phyloP scores from a whole-genome alignment of 2,113 vertebrate species.

The Coreoperca whiteheadi region DNA sequence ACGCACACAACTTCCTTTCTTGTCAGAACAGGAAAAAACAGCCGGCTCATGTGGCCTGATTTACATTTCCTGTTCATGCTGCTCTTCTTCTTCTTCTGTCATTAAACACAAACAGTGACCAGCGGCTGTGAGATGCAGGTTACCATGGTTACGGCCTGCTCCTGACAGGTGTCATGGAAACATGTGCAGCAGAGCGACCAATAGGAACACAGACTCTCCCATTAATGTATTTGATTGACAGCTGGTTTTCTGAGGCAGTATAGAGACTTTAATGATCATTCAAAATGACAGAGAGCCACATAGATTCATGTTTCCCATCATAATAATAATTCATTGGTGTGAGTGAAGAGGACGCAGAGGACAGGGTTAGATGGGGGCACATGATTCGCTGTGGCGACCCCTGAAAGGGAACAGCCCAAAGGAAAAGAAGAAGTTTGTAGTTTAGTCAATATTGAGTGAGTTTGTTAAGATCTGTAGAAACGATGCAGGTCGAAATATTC shows the following conservation, averaged over 20 bases:
- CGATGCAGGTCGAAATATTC: too few species aligned
- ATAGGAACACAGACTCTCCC: neutral
- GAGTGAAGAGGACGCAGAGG: too few species aligned
- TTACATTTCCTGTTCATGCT: neutral
- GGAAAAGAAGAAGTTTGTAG: too few species aligned
- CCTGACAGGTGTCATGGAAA: neutral
- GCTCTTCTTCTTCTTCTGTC: neutral
- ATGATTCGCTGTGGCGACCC: too few species aligned
- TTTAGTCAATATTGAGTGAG: too few species aligned
- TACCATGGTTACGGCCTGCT: neutral
- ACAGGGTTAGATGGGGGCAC: too few species aligned
- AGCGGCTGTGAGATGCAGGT: neutral
- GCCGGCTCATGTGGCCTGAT: constrained; percentile 15
- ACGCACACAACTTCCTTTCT: constrained; percentile 29
- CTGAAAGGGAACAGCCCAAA: too few species aligned
- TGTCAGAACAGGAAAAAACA: constrained; percentile 47
- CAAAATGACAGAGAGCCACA: too few species aligned
- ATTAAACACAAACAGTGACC: neutral
- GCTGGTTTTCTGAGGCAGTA: neutral
- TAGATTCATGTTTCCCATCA: too few species aligned
- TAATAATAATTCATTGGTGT: too few species aligned
- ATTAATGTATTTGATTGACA: neutral
- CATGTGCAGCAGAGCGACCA: neutral
- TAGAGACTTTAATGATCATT: too few species aligned
- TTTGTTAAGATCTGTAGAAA: too few species aligned